These are phyloP conservation scores for Bos indicus DNA, from an alignment of 2,113 vertebrate species.

Conservation along the genomic window DNA sequence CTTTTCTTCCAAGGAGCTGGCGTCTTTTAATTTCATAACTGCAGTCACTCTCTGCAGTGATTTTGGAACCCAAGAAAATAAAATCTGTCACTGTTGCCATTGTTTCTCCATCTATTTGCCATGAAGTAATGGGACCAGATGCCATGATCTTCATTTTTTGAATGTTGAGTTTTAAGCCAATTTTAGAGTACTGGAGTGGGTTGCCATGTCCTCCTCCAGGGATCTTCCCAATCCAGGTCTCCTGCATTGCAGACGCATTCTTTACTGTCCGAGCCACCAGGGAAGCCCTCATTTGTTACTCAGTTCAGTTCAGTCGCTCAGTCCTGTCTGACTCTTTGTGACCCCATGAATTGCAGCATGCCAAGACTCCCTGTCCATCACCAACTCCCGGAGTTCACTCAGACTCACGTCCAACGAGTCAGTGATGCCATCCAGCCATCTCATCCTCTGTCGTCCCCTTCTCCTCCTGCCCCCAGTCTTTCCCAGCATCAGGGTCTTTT, in stretches of 20 bases:
- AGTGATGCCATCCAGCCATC: no score
- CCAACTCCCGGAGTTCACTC: no score
- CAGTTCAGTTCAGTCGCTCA: no score
- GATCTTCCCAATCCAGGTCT: neutral
- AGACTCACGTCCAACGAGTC: no score
- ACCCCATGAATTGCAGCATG: no score
- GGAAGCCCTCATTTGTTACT: neutral
- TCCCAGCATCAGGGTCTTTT: no score
- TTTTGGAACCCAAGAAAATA: neutral
- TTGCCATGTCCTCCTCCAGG: neutral
- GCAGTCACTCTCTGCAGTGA: neutral
- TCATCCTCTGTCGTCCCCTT: no score
- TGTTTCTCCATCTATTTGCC: neutral
- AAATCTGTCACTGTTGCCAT: neutral
- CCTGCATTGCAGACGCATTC: neutral
- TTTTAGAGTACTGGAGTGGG: neutral
- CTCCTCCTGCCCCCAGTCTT: no score
- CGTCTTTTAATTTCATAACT: neutral
- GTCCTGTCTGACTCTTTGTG: no score
- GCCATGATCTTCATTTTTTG: neutral
- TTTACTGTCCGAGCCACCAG: neutral
- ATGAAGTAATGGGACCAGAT: accelerated
- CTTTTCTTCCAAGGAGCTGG: neutral
- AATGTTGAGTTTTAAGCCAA: neutral
- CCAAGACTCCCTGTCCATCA: no score